Base-by-base conservation (phyloP, 1,140 invertebrate species). In the Elysia chlorotica region DNA sequence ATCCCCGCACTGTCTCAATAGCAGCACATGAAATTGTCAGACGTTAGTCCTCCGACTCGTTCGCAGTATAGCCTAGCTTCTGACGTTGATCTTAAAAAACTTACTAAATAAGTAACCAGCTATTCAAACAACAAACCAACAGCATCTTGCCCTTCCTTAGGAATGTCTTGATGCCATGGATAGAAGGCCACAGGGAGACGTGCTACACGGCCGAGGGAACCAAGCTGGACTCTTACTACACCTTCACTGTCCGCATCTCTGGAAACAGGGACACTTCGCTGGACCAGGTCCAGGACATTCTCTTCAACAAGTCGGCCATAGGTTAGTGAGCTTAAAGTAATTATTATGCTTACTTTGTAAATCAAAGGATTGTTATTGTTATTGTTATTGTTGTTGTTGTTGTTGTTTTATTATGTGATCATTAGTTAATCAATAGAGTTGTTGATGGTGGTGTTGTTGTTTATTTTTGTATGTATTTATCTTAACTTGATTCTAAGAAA, bases 251-350 rank as follows among this genome's bases (percentile, higher is more conserved):
- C 23, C 23, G 0, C 2, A n/a, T n/a, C n/a, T n/a, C n/a, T n/a
- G n/a, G n/a, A n/a, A n/a, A n/a, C n/a, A n/a, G n/a, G n/a, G n/a
- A n/a, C n/a, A n/a, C n/a, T n/a, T n/a, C n/a, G n/a, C n/a, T n/a
- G n/a, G n/a, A n/a, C n/a, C n/a, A n/a, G n/a, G 23, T 68, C 36
- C 21, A 19, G 36, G n/a, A 69, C 6, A 1, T 67, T 2, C 6
- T 63, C 19, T 68, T 68, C 10, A 61, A 74, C 38, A 63, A 61
- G 33, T 53, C 28, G 30, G 38, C 14, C n/a, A 48, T 53, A 62
- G 65, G 73, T 41, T 21, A 63, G 54, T 63, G n/a, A 10, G 10
- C 23, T 25, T 14, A 6, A 6, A 6, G 10, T 14, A 10, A 10
- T 59, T 14, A 6, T 25, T 63, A 17, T 63, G 14, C 10, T 33